Conservation (phyloP, 2,113 vertebrate species). For the Tapirus terrestris region DNA sequence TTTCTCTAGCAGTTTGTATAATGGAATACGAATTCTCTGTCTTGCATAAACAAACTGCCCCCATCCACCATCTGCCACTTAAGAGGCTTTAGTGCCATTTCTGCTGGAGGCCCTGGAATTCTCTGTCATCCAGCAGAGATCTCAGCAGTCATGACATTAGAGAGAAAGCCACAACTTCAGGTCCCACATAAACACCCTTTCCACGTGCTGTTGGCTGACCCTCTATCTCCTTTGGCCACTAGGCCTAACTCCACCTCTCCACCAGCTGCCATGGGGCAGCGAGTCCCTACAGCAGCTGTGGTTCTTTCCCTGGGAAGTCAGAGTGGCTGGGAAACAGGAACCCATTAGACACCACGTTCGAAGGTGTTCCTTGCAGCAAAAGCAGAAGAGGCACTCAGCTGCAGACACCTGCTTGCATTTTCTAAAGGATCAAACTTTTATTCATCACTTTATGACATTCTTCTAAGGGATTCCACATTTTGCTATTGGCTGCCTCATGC, state of each 20-base stretch:
- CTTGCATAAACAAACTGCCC: constrained; percentile 34
- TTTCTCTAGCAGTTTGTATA: constrained; percentile 50
- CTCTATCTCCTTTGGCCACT: constrained; percentile 58
- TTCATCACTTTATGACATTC: not conserved
- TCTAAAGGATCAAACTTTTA: not conserved
- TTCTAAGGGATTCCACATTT: not conserved
- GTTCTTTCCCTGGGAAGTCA: constrained; percentile 14
- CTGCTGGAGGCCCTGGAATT: not conserved
- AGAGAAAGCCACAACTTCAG: constrained; percentile 7
- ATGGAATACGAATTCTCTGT: not conserved
- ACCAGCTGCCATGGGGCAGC: constrained; percentile 57
- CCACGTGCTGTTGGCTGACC: not conserved
- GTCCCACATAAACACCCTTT: not conserved
- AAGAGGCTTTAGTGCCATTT: not conserved
- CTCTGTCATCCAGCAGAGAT: not conserved
- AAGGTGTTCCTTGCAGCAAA: constrained; percentile 14
- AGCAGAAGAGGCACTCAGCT: not conserved
- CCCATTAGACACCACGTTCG: not conserved
- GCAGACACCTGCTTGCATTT: constrained; percentile 20
- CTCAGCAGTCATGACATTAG: not conserved
- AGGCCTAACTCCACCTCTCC: constrained; percentile 33
- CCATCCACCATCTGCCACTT: not conserved
- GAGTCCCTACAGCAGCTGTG: constrained; percentile 71
- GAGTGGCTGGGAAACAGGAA: not conserved
- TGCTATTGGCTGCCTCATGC: not conserved